Evolutionary conservation across 2,888 invertebrate species (phyloP).

Genomic region (Elgonia sp.): DNA sequence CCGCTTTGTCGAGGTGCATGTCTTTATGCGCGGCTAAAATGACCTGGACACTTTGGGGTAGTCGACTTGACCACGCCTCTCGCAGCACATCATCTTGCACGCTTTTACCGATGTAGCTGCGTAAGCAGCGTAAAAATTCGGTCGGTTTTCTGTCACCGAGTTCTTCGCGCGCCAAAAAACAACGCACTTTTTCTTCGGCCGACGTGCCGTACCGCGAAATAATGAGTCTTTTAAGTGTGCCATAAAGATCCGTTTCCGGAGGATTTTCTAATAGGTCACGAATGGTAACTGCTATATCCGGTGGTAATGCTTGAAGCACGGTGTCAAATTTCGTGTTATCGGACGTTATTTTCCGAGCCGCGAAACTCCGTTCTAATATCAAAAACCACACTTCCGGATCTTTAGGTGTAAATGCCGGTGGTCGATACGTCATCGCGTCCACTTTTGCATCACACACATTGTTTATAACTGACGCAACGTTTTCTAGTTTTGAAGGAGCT

Average conservation of each 20-base stretch:
- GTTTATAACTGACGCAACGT: too few relatives aligned
- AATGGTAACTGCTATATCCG: too few relatives aligned
- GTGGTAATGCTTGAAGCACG: too few relatives aligned
- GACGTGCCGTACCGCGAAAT: slow-evolving; percentile 52
- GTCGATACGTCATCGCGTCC: too few relatives aligned
- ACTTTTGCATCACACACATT: too few relatives aligned
- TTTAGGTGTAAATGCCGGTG: too few relatives aligned
- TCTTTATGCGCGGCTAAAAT: background rate
- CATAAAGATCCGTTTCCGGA: too few relatives aligned
- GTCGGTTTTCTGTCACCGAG: slow-evolving; percentile 78
- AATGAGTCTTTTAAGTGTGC: slow-evolving; percentile 57
- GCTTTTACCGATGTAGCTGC: background rate
- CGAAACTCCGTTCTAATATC: too few relatives aligned
- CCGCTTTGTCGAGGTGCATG: background rate
- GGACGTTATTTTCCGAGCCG: too few relatives aligned
- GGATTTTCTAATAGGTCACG: background rate
- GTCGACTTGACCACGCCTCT: background rate
- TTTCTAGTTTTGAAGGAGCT: too few relatives aligned
- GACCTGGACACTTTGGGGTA: background rate
- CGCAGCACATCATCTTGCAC: background rate
- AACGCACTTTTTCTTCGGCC: slow-evolving; percentile 1
- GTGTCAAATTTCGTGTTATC: too few relatives aligned
- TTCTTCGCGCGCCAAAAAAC: slow-evolving; percentile 15
- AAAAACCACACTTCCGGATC: too few relatives aligned
- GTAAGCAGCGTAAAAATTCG: slow-evolving; percentile 61